These are phyloP conservation scores for Salarias fasciatus DNA, from an alignment of 2,797 vertebrate genomes.

Conservation along the genomic window DNA sequence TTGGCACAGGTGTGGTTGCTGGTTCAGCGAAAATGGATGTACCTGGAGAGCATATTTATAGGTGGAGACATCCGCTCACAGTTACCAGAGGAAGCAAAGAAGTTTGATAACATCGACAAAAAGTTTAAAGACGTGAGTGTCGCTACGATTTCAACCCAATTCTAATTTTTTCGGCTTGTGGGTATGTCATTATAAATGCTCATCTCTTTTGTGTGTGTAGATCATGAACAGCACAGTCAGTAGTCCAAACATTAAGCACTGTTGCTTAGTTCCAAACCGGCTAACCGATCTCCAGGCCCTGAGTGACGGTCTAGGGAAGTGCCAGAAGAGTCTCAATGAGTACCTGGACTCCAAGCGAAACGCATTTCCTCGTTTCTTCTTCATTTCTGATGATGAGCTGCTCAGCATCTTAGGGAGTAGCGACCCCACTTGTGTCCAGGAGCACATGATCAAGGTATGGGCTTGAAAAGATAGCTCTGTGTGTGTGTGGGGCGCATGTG, in stretches of 20 bases:
- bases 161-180: not conserved
- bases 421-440: constrained; percentile 91
- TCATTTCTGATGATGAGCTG: constrained; percentile 97
- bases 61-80: constrained; percentile 93
- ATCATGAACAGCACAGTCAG: constrained; percentile 90
- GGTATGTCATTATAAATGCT: constrained; percentile 3
- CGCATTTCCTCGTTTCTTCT: constrained; percentile 97
- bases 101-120: constrained; percentile 91
- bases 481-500: no score
- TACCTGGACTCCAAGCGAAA: constrained; percentile 96
- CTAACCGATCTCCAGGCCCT: constrained; percentile 87
- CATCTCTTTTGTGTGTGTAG: constrained; percentile 65
- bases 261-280: constrained; percentile 88
- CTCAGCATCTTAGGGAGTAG: constrained; percentile 96
- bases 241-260: constrained; percentile 87
- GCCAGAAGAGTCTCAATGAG: constrained; percentile 96
- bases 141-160: not conserved
- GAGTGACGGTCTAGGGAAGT: constrained; percentile 90
- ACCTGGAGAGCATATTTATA: constrained; percentile 96
- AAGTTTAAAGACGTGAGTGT: constrained; percentile 89
- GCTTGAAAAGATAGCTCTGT: no score
- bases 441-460: constrained; percentile 96
- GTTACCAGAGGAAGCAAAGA: constrained; percentile 93
- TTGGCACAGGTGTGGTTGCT: constrained; percentile 89
- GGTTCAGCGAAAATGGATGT: constrained; percentile 98